These are phyloP conservation scores for Psilopogon haemacephalus DNA, from an alignment of 2,113 vertebrate genomes.

Conservation along the genomic window DNA sequence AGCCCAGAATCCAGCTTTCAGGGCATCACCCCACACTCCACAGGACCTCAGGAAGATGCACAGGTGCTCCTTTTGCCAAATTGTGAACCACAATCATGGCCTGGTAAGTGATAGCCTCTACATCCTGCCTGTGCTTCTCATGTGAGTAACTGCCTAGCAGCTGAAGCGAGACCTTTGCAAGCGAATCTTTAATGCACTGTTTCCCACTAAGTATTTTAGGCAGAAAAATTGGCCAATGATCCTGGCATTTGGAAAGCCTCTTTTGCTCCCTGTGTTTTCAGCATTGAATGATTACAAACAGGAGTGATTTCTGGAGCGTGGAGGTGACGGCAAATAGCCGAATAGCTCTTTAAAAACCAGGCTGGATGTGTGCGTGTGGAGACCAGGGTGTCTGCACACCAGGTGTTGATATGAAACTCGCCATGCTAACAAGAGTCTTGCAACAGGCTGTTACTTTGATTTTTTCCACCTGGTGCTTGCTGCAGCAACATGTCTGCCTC, in stretches of 20 bases:
- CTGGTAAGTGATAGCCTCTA: accelerated
- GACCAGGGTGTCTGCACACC: background rate
- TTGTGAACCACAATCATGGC: background rate
- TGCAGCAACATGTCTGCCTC: conserved; percentile 58
- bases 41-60: background rate
- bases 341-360: background rate
- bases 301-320: background rate
- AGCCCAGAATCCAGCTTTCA: background rate
- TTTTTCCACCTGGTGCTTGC: conserved; percentile 73
- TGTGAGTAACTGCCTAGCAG: background rate
- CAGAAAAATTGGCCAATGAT: background rate
- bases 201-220: conserved; percentile 17
- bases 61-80: background rate
- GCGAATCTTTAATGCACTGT: background rate
- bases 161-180: accelerated
- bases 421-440: conserved; percentile 41
- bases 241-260: background rate
- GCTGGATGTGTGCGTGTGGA: background rate
- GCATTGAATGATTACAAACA: background rate
- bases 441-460: conserved; percentile 65
- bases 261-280: background rate
- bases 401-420: conserved; percentile 56
- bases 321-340: background rate
- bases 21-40: background rate
- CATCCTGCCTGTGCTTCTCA: background rate